Conservation (phyloP, 2,797 vertebrate species). For the Clarias laeviceps region DNA sequence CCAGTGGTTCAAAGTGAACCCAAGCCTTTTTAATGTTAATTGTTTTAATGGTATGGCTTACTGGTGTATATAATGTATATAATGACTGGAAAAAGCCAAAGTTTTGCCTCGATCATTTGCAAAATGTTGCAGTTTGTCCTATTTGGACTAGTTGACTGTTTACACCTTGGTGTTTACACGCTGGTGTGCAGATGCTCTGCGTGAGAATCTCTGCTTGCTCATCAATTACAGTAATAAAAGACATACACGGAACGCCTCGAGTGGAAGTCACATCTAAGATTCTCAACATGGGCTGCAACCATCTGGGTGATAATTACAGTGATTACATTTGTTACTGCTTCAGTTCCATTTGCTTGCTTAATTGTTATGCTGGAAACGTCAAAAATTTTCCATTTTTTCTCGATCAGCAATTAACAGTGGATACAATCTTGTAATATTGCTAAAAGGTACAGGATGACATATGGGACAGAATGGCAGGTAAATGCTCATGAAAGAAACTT, state of each 20-base stretch:
- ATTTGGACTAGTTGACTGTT: not conserved
- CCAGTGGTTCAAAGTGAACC: no score
- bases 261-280: conserved; percentile 26
- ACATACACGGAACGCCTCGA: conserved; percentile 21
- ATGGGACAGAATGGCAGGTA: not conserved
- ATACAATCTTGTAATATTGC: not conserved
- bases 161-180: conserved; percentile 15
- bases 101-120: not conserved
- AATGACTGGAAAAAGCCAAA: not conserved
- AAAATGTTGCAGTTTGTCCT: not conserved
- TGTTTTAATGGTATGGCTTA: no score
- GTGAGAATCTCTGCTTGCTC: not conserved
- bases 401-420: not conserved
- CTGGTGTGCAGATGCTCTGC: conserved; percentile 21
- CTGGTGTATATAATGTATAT: not conserved
- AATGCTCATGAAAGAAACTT: not conserved
- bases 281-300: conserved; percentile 31
- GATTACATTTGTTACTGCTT: conserved; percentile 35
- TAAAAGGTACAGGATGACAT: not conserved
- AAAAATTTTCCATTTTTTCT: not conserved
- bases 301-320: conserved; percentile 47
- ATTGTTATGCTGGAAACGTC: conserved; percentile 4
- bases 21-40: no score
- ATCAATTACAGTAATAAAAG: conserved; percentile 40
- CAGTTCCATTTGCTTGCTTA: not conserved